phyloP scores from a whole-genome alignment of 2,888 invertebrate species.

The Drosophila meridionalis region DNA sequence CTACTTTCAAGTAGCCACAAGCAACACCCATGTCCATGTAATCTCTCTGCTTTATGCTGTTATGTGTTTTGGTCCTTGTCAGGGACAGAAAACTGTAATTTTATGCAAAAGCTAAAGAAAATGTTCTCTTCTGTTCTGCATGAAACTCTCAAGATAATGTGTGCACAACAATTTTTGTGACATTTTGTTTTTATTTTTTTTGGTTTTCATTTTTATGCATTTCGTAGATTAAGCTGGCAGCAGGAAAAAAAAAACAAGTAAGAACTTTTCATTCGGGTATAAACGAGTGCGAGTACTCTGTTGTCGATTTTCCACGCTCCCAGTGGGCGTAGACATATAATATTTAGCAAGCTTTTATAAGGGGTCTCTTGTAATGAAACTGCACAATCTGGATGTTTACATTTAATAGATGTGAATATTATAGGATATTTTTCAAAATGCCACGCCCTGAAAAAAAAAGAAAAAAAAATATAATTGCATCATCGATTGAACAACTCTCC shows the following conservation, averaged over 20 bases:
- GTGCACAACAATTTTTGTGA: conserved; percentile 56
- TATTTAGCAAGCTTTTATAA: too few species aligned
- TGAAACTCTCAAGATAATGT: conserved; percentile 61
- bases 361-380: too few species aligned
- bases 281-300: too few species aligned
- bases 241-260: conserved; percentile 9
- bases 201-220: conserved; percentile 38
- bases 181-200: conserved; percentile 31
- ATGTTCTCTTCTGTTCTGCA: conserved; percentile 42
- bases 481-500: too few species aligned
- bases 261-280: too few species aligned
- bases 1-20: conserved; percentile 76
- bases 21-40: conserved; percentile 73
- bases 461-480: too few species aligned
- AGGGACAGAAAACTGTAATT: conserved; percentile 68
- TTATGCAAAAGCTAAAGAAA: conserved; percentile 73
- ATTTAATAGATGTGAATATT: too few species aligned
- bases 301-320: too few species aligned
- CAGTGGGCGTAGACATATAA: too few species aligned
- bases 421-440: too few species aligned
- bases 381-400: too few species aligned
- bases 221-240: conserved; percentile 38
- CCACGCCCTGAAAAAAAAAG: too few species aligned
- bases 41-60: conserved; percentile 41
- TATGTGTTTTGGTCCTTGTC: conserved; percentile 37